These are phyloP conservation scores for Clarias magur DNA, from an alignment of 2,113 vertebrate genomes.

Conservation along the genomic window DNA sequence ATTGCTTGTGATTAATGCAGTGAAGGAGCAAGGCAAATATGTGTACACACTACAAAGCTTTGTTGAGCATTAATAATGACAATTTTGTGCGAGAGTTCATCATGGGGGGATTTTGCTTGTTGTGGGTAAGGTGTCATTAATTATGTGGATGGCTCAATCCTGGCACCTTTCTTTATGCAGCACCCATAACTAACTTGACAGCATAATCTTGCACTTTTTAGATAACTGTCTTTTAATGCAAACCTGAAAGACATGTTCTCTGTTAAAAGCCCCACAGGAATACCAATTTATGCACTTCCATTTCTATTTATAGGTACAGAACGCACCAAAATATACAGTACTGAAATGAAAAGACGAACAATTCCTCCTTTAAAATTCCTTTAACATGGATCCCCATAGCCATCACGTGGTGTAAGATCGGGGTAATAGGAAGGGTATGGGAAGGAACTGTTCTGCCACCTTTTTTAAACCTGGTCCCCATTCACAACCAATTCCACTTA, in stretches of 20 bases:
- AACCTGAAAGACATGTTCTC: neutral
- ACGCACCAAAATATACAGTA: too few relatives aligned
- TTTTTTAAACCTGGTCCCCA: too few relatives aligned
- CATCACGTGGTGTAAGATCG: too few relatives aligned
- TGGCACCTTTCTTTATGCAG: neutral
- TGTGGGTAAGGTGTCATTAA: constrained; percentile 11
- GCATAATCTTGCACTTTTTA: neutral
- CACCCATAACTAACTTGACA: constrained; percentile 4
- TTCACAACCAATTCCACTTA: too few relatives aligned
- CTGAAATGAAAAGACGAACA: too few relatives aligned
- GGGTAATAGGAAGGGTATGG: too few relatives aligned
- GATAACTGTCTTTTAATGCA: neutral
- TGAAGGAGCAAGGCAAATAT: neutral
- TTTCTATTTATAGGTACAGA: neutral
- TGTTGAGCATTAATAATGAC: constrained; percentile 27
- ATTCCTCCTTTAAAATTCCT: too few relatives aligned
- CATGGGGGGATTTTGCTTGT: neutral
- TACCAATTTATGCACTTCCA: neutral
- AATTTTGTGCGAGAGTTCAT: neutral
- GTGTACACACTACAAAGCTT: neutral
- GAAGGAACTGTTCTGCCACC: too few relatives aligned
- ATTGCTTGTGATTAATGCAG: neutral
- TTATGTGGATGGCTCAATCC: neutral
- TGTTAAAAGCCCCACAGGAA: neutral
- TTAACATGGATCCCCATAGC: too few relatives aligned